Evolutionary conservation across 2,113 vertebrate genomes (phyloP).

Genomic region (Pomatorhinus ruficollis): DNA sequence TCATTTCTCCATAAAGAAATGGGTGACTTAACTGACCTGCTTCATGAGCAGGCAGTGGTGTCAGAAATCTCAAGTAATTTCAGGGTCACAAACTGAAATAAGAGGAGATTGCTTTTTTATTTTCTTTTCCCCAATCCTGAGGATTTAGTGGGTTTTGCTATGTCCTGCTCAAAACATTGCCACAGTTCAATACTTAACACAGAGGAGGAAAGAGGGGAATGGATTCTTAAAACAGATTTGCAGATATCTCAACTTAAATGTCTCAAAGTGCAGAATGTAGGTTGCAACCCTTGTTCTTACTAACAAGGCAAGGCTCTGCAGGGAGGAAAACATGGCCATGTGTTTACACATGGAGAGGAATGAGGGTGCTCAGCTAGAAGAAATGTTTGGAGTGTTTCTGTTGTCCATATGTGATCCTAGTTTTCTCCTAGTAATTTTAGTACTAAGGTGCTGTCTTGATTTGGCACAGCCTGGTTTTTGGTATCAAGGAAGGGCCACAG

Average conservation of each 20-base stretch:
- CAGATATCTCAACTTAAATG: neutral
- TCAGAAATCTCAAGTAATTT: neutral
- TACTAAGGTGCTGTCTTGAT: neutral
- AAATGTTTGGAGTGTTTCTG: neutral
- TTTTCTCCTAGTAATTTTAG: neutral
- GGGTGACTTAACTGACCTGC: neutral
- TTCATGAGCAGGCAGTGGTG: fast-evolving
- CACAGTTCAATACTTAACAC: neutral
- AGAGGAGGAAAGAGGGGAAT: neutral
- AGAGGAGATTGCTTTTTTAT: neutral
- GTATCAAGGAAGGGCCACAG: neutral
- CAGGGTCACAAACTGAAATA: neutral
- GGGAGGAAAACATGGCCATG: neutral
- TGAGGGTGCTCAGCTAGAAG: neutral
- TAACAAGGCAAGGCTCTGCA: neutral
- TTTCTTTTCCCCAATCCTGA: neutral
- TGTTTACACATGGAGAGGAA: neutral
- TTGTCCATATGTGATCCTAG: neutral
- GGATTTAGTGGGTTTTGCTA: neutral
- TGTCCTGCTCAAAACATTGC: neutral
- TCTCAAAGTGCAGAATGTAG: neutral
- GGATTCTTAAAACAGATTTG: neutral
- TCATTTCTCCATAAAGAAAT: neutral
- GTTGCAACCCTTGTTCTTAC: neutral
- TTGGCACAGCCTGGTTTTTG: neutral